Base-by-base conservation (phyloP, 2,113 vertebrate species). In the Tachuris rubrigastra region DNA sequence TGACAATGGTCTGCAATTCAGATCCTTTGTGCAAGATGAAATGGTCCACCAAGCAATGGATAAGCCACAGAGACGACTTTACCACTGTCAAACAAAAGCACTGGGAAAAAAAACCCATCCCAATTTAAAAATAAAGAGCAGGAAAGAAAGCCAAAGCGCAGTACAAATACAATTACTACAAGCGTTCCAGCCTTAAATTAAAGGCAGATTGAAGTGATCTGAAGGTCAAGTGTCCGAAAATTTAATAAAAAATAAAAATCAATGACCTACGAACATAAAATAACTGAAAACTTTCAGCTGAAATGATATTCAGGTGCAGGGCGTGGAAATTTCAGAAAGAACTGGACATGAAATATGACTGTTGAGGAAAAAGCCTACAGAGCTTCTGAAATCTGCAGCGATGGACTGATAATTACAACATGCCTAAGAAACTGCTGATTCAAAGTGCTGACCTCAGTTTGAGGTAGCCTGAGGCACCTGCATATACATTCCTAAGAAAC, bases 21-120 rank as follows among this genome's bases (percentile, higher is more conserved):
- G 96, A 93, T 84, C 95, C 95, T 97, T 97, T 96, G 95, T 95
- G 95, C 96, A 97, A 93, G 46, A 85, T 83, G 71, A 93, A 91
- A 88, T 74, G 88, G 24, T 92, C 75, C 50, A 73, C 46, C 31
- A 37, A 90, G 94, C 82, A 69, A 80, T 25, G 79, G 19, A 63
- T 58, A 92, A 96, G 88, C 72, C 82, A 96, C 72, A 94, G 39
- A 80, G 63, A 83, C 37, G 85, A 83, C 3, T 28, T 80, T 47
- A 62, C 18, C 19, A 41, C 10, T 71, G 41, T 47, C 33, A 85
- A 86, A 88, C 59, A 92, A 85, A 41, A 85, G 8, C 84, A 90
- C 23, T 46, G 35, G 12, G 12, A 58, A 95, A 87, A 42, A 59
- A 37, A 8, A 0, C n/a, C n/a, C 53, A 7, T 9, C 30, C 20